These are phyloP conservation scores for Argyresthia albistria DNA, from an alignment of 2,888 invertebrate genomes.

Conservation along the genomic window DNA sequence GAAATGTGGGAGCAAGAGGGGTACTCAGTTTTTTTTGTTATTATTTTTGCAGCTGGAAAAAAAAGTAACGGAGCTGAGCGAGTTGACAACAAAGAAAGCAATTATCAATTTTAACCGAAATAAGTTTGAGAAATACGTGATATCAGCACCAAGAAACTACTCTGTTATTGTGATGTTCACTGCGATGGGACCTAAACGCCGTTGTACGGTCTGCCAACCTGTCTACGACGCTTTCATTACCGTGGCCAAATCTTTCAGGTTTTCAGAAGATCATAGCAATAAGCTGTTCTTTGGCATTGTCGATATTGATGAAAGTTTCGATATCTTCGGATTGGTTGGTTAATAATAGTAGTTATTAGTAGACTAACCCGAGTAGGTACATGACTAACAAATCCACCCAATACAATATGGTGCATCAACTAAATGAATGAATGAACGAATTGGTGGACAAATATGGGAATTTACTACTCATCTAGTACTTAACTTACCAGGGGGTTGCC, in stretches of 20 bases:
- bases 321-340: slow-evolving; percentile 94
- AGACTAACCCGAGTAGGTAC: no score
- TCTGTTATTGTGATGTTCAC: slow-evolving; percentile 97
- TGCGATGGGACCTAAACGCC: slow-evolving; percentile 92
- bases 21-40: no score
- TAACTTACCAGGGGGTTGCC: no score
- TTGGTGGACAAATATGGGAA: no score
- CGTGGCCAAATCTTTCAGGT: slow-evolving; percentile 96
- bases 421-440: no score
- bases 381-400: no score
- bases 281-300: slow-evolving; percentile 97
- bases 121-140: slow-evolving; percentile 93
- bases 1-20: no score
- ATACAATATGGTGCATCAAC: no score
- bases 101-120: slow-evolving; percentile 92
- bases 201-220: slow-evolving; percentile 96
- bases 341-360: no score
- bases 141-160: slow-evolving; percentile 93
- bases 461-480: no score
- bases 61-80: slow-evolving; percentile 89
- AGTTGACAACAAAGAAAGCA: slow-evolving; percentile 89
- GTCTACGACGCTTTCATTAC: slow-evolving; percentile 96
- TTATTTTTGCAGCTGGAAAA: slow-evolving; percentile 73
- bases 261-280: slow-evolving; percentile 88
- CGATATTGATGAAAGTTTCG: slow-evolving; percentile 98